phyloP scores from a whole-genome alignment of 2,113 vertebrate species.

The Plestiodon gilberti region DNA sequence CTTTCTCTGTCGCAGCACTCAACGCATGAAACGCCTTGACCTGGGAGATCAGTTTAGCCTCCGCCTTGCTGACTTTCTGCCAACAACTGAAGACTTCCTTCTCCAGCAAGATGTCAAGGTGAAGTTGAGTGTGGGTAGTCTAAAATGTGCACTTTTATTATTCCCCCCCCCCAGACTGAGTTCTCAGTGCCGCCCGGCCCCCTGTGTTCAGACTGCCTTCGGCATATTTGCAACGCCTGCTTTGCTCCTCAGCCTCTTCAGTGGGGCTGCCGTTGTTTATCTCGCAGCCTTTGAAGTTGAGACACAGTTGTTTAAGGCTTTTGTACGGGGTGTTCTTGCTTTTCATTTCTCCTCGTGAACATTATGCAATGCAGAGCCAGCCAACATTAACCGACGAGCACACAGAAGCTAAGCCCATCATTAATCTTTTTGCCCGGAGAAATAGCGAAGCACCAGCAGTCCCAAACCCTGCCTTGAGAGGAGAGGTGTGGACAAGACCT shows the following conservation, averaged over 20 bases:
- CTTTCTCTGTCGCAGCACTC: no score
- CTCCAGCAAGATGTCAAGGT: no score
- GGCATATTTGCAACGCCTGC: fast-evolving
- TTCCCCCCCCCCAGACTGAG: background rate
- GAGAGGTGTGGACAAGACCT: background rate
- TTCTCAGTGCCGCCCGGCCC: background rate
- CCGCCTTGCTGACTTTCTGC: no score
- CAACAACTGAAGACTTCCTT: no score
- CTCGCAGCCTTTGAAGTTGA: background rate
- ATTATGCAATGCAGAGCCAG: background rate
- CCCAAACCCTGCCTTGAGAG: no score
- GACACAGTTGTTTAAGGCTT: background rate
- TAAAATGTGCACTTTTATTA: no score
- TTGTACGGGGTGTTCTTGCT: background rate
- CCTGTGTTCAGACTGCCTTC: background rate
- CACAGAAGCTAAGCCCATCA: background rate
- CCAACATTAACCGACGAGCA: background rate
- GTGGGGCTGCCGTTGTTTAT: fast-evolving
- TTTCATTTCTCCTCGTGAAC: background rate
- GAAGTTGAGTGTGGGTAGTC: no score
- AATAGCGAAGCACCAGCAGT: background rate
- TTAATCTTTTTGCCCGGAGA: background rate
- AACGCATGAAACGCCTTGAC: no score
- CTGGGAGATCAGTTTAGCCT: no score
- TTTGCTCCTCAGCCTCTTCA: background rate